These are phyloP conservation scores for Takifugu rubripes DNA, from an alignment of 2,797 vertebrate genomes.

Conservation along the genomic window DNA sequence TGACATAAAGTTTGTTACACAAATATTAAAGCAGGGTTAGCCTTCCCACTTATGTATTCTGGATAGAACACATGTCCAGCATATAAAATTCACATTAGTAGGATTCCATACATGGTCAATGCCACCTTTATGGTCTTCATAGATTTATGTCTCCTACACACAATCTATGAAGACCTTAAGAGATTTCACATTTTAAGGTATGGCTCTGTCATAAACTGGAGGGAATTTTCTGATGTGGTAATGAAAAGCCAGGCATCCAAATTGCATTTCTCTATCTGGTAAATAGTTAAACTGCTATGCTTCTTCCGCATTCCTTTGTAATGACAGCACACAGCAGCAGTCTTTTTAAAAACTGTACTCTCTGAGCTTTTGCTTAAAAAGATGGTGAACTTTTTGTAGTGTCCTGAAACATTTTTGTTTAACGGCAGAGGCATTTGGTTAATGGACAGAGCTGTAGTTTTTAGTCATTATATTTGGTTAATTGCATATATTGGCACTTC, in stretches of 20 bases:
- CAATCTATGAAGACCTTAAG: too few species aligned
- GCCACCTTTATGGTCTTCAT: neutral
- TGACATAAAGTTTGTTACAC: constrained; percentile 8
- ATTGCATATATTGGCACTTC: too few species aligned
- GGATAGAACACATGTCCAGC: neutral
- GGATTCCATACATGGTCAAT: neutral
- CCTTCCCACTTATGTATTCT: constrained; percentile 6
- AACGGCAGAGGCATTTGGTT: too few species aligned
- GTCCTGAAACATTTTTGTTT: too few species aligned
- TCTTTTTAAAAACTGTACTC: too few species aligned
- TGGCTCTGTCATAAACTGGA: neutral
- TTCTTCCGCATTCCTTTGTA: constrained; percentile 1
- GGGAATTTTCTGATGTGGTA: neutral
- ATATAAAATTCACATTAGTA: neutral
- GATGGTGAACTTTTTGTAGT: too few species aligned
- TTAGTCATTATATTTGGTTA: too few species aligned
- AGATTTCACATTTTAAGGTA: neutral
- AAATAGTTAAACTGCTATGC: neutral
- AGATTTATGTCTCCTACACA: neutral
- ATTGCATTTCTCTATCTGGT: neutral
- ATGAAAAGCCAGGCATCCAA: too few species aligned
- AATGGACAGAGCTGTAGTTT: too few species aligned
- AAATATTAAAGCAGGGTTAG: constrained; percentile 14
- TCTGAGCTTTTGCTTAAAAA: too few species aligned
- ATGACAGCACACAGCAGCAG: neutral